A percentile compares a stretch with the other conserved stretches of the same genome.
Evolutionary conservation across 2,113 vertebrate genomes (phyloP).

Genomic region (Philantomba maxwellii): DNA sequence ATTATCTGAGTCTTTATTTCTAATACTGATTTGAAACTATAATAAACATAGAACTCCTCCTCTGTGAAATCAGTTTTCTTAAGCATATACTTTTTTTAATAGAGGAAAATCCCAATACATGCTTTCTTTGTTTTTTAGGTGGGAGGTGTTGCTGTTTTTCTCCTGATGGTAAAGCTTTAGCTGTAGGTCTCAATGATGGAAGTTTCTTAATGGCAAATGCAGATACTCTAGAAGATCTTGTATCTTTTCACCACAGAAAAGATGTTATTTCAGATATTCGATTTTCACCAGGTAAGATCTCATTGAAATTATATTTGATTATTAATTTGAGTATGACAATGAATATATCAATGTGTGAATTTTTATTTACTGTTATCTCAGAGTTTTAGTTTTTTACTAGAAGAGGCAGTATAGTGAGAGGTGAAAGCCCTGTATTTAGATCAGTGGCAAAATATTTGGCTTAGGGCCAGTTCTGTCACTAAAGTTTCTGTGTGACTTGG

Average conservation of each 20-base stretch:
- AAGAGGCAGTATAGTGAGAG: not conserved
- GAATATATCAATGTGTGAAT: not conserved
- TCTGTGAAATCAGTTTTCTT: not conserved
- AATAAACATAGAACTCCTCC: not conserved
- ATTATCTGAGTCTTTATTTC: not conserved
- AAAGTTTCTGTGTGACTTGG: not conserved
- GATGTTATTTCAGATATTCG: slow-evolving; percentile 97
- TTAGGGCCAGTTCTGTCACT: not conserved
- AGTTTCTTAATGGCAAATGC: slow-evolving; percentile 97
- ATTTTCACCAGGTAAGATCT: slow-evolving; percentile 92
- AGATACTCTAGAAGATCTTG: slow-evolving; percentile 96
- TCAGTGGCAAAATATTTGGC: not conserved
- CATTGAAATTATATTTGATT: not conserved
- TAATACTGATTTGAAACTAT: not conserved
- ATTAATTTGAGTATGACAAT: not conserved
- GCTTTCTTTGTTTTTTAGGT: slow-evolving; percentile 78
- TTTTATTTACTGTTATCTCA: not conserved
- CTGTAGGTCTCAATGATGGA: slow-evolving; percentile 95
- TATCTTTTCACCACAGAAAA: slow-evolving; percentile 98
- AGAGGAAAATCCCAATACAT: not conserved
- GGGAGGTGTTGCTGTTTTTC: slow-evolving; percentile 99
- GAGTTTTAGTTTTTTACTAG: slow-evolving; percentile 2
- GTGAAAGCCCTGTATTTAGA: not conserved
- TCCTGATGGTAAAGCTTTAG: slow-evolving; percentile 95
- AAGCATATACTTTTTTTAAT: not conserved